Base-by-base conservation (phyloP, 2,797 vertebrate genomes). In the Onychomys torridus region DNA sequence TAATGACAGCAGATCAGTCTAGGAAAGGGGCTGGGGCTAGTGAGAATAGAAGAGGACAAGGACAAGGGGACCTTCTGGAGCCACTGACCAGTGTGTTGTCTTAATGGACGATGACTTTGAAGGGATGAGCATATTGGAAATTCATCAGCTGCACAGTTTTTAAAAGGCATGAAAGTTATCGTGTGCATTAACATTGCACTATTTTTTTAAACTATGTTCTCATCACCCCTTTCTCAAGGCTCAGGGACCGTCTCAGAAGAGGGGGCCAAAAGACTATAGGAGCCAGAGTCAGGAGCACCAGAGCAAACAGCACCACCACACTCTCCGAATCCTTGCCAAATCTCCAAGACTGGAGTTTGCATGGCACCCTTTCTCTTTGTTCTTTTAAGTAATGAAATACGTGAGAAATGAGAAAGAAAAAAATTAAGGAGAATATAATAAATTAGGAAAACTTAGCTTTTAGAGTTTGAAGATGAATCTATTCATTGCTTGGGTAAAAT, bases 381-480 rank as follows among this genome's bases (percentile, higher is more conserved):
- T 83, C 57, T 79, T 59, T 79, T 46, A 12, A 93, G 40, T 65
- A 69, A 83, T 84, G 61, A 96, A 83, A 67, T 77, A 77, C 88
- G 75, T 85, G n/a, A 25, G 10, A 88, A 94, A 32, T 14, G 63
- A 14, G 82, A 65, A 67, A 5, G 16, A 13, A 85, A 46, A 52
- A 59, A 57, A 93, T 90, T 55, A 55, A 55, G 52, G 55, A 57
- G 55, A 82, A 75, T 76, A 29, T 37, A 52, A 76, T 3, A 92
- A 81, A 63, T 93, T 87, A 83, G 89, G 92, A 85, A 91, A 91
- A 90, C 43, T 29, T 84, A 65, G 12, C 85, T 91, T 89, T 95
- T 92, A 21, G 92, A 23, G 0, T 57, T 93, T 69, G 52, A 81
- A 52, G 81, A 90, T 75, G 13, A 77, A 93, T 88, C 52, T 91